These are phyloP conservation scores for Oryzias melastigma DNA, from an alignment of 2,113 vertebrate species.

Conservation along the genomic window DNA sequence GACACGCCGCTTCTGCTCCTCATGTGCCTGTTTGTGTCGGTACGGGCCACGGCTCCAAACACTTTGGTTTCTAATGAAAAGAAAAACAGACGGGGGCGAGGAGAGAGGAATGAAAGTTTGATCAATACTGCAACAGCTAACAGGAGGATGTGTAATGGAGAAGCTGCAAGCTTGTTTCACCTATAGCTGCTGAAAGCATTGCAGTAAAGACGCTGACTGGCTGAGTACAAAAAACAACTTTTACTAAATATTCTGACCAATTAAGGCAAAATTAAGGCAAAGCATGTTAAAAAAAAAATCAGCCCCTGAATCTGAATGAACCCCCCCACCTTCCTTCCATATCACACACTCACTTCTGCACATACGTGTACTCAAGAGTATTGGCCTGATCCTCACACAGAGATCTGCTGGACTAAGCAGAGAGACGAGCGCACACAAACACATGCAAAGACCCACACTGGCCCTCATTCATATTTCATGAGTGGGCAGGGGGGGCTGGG, in stretches of 20 bases:
- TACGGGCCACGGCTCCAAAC: constrained; percentile 76
- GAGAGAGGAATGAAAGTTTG: constrained; percentile 1
- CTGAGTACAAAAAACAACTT: background rate
- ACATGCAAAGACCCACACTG: constrained; percentile 21
- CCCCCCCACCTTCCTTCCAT: too few species aligned
- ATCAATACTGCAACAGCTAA: background rate
- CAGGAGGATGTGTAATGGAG: background rate
- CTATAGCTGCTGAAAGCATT: background rate
- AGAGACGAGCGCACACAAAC: constrained; percentile 10
- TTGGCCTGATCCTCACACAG: background rate
- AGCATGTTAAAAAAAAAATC: too few species aligned
- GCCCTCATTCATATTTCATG: constrained; percentile 58
- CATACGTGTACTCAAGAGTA: too few species aligned
- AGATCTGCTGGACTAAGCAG: constrained; percentile 23
- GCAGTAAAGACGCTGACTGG: background rate
- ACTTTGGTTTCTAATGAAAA: constrained; percentile 62
- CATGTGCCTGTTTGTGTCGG: constrained; percentile 88
- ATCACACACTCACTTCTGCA: too few species aligned
- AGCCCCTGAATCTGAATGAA: too few species aligned
- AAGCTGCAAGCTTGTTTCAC: background rate
- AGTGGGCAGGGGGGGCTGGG: constrained; percentile 30
- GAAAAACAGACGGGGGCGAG: constrained; percentile 2
- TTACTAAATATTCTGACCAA: too few species aligned
- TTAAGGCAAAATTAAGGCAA: too few species aligned
- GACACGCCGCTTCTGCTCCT: constrained; percentile 82